Evolutionary conservation across 2,888 invertebrate species (phyloP).

Genomic region (Agriopis leucophaearia): DNA sequence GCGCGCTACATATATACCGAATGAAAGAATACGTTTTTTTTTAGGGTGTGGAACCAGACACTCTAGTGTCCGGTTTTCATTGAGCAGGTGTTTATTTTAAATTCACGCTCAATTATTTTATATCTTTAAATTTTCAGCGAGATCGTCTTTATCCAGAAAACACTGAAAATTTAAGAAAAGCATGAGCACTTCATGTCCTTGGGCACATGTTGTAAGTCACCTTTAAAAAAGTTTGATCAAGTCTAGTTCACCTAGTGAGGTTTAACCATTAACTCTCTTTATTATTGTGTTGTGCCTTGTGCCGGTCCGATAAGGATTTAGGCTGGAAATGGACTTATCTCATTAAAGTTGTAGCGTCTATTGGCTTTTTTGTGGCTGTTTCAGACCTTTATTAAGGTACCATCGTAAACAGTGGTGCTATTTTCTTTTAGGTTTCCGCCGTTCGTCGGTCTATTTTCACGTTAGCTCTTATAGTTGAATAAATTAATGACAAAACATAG

Average conservation of each 20-base stretch:
- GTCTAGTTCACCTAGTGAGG: constrained; percentile 6
- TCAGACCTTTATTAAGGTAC: constrained; percentile 25
- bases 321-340: constrained; percentile 41
- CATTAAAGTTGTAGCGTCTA: constrained; percentile 41
- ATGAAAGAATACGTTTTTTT: too few species aligned
- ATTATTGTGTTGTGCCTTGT: constrained; percentile 45
- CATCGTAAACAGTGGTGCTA: constrained; percentile 23
- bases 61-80: too few species aligned
- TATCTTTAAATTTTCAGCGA: too few species aligned
- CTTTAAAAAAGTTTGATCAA: not conserved
- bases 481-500: not conserved
- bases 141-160: too few species aligned
- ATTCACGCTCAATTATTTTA: too few species aligned
- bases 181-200: too few species aligned
- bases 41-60: too few species aligned
- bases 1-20: too few species aligned
- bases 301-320: constrained; percentile 43
- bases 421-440: constrained; percentile 27
- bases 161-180: too few species aligned
- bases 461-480: not conserved
- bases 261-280: constrained; percentile 39
- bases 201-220: not conserved
- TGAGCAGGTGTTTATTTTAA: too few species aligned
- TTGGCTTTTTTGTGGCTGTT: constrained; percentile 39
- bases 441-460: constrained; percentile 34